These are phyloP conservation scores for Pantherophis vulpinus DNA, from an alignment of 2,797 vertebrate genomes.

Conservation along the genomic window DNA sequence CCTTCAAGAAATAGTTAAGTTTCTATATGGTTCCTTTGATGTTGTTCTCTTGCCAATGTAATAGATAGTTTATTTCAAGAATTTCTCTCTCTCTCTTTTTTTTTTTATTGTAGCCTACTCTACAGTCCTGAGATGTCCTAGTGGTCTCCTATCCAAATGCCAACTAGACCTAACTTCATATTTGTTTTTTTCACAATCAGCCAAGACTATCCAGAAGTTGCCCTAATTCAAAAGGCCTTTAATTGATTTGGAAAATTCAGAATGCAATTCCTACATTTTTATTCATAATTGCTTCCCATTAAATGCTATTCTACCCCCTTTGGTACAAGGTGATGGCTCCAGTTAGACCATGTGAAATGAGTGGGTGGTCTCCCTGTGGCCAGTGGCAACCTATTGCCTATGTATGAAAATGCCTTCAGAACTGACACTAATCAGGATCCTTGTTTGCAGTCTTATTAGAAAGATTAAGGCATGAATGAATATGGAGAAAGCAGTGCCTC, in stretches of 20 bases:
- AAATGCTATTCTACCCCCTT: not conserved
- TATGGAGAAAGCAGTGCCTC: constrained; percentile 28
- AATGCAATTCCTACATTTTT: not conserved
- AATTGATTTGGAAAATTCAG: not conserved
- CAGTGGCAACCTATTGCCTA: constrained; percentile 18
- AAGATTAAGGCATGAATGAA: constrained; percentile 11
- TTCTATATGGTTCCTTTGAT: not conserved
- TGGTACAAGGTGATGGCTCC: not conserved
- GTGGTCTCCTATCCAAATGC: not conserved
- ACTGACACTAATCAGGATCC: constrained; percentile 33
- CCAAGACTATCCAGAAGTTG: not conserved
- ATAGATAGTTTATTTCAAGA: not conserved
- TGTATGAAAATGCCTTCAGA: constrained; percentile 38
- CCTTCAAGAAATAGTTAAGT: not conserved
- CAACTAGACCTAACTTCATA: not conserved
- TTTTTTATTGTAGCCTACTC: not conserved
- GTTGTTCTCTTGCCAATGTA: not conserved
- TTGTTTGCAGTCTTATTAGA: constrained; percentile 22
- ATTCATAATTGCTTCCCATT: not conserved
- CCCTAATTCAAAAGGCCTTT: not conserved
- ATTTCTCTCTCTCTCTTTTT: not conserved
- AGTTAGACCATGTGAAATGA: not conserved
- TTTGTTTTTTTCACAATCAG: not conserved
- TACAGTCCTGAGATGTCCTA: not conserved
- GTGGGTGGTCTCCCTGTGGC: constrained; percentile 41